These are phyloP conservation scores for Lepeophtheirus nordmannii DNA, from an alignment of 2,888 invertebrate genomes.

Conservation along the genomic window DNA sequence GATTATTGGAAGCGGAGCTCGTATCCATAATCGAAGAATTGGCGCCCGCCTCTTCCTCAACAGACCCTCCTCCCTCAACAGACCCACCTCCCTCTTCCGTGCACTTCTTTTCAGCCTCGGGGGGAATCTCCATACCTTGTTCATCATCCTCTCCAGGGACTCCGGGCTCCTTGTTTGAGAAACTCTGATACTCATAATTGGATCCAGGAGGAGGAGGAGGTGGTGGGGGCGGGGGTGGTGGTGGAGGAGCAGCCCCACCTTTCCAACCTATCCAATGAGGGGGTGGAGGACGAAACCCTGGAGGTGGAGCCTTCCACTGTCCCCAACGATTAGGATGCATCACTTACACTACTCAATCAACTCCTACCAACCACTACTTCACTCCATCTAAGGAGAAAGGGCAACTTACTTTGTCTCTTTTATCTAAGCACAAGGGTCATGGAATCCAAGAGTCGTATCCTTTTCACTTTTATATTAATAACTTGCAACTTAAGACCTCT, in stretches of 20 bases:
- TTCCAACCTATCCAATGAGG: slow-evolving; percentile 3
- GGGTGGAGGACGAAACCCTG: not conserved
- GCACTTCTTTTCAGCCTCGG: too few relatives aligned
- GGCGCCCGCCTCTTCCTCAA: not conserved
- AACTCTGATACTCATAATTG: not conserved
- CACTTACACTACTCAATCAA: too few relatives aligned
- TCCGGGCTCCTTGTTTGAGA: slow-evolving; percentile 4
- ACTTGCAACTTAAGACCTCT: too few relatives aligned
- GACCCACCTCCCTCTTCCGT: not conserved
- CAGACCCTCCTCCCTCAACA: not conserved
- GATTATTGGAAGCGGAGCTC: too few relatives aligned
- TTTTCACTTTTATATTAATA: too few relatives aligned
- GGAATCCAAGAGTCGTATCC: too few relatives aligned
- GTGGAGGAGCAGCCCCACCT: not conserved
- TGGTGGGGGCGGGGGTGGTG: not conserved
- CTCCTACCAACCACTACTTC: too few relatives aligned
- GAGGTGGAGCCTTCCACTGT: not conserved
- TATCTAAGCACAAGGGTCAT: too few relatives aligned
- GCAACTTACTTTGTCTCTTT: too few relatives aligned
- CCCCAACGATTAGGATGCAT: slow-evolving; percentile 5
- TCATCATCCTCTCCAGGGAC: slow-evolving; percentile 9
- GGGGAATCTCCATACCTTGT: too few relatives aligned
- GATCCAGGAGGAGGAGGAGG: not conserved
- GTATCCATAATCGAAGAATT: too few relatives aligned
- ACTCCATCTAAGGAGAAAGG: too few relatives aligned